Base-by-base conservation (phyloP, 1,140 invertebrate genomes). In the Agraylea sexmaculata region DNA sequence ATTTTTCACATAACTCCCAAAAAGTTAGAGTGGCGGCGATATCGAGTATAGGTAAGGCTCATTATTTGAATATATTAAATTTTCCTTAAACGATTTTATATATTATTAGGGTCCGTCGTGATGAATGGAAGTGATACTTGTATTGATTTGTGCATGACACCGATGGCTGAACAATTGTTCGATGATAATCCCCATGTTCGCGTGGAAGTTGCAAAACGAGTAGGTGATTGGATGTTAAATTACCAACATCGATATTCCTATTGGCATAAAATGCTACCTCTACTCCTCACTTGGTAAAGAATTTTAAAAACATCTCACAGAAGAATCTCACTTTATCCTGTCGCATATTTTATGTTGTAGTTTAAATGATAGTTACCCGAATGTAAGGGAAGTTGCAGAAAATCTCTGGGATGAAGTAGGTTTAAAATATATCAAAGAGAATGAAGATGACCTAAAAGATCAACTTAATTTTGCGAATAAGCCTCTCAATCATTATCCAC, bases 1-100 rank as follows among this genome's bases (percentile, higher is more conserved):
- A 79, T 54, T 72, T 89, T 45, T 64, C 70, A 31, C 87, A 91
- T 59, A 84, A 88, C 52, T 85, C 88, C 58, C 84, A 77, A 32
- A 78, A 73, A 64, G 77, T 90, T 28, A 63, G 88, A 46, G 70
- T 79, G 4, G 66, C 75, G 23, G 76, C 81, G 15, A 64, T 92
- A 17, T 69, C 73, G 57, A 76, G 83, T 22, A 74, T 91, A 38
- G 80, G 78, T 70, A 64, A 51, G 46, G 23, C 43, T 39, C 13
- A 32, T 32, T 8, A 16, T 7, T n/a, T 6, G 6, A 32, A 8
- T 7, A 16, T 32, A 15, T 8, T 32, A 32, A 7, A 8, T 32
- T 16, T 32, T 6, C 6, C 13, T 6, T 7, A 32, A 32, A 15
- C 7, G 11, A 17, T 35, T 31, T 19, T n/a, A 10, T 31, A 12